Percentiles rank a stretch among this genome's conserved stretches.
These are phyloP conservation scores for Amphiura filiformis DNA, from an alignment of 35 echinoderm and acorn worm species.

Conservation along the genomic window DNA sequence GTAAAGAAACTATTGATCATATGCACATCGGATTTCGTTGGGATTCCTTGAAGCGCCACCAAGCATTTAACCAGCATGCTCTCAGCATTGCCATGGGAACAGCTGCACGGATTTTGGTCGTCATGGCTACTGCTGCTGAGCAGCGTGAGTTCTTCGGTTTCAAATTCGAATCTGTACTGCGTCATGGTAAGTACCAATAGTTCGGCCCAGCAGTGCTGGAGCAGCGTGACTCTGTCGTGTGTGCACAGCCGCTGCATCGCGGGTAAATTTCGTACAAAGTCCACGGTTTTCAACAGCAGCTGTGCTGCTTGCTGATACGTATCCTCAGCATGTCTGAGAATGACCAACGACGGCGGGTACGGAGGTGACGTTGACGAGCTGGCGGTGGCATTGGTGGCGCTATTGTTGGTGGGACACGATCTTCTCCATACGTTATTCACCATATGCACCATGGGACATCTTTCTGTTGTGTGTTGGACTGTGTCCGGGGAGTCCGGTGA, in stretches of 20 bases:
- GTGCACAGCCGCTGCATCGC: slow-evolving; percentile 46
- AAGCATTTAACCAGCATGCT: slow-evolving; percentile 66
- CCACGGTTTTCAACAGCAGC: slow-evolving; percentile 90
- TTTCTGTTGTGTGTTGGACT: background rate
- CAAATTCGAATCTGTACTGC: slow-evolving; percentile 85
- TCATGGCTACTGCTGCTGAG: slow-evolving; percentile 8
- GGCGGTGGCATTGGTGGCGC: background rate
- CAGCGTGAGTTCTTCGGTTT: slow-evolving; percentile 62
- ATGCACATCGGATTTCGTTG: slow-evolving; percentile 81
- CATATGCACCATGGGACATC: slow-evolving; percentile 7
- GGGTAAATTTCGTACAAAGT: slow-evolving; percentile 90
- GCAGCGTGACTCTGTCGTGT: slow-evolving; percentile 68
- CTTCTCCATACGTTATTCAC: background rate
- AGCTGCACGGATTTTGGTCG: slow-evolving; percentile 6
- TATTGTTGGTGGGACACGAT: slow-evolving; percentile 11
- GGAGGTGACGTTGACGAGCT: slow-evolving; percentile 5
- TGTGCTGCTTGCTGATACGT: slow-evolving; percentile 84
- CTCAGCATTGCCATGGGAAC: slow-evolving; percentile 49
- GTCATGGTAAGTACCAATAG: slow-evolving; percentile 91
- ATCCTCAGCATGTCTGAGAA: slow-evolving; percentile 66
- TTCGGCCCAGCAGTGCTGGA: slow-evolving; percentile 98
- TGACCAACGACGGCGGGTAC: slow-evolving; percentile 62
- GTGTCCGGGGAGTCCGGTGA: slow-evolving; percentile 21
- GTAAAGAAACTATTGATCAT: slow-evolving; percentile 90
- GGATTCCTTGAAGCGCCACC: slow-evolving; percentile 85